Evolutionary conservation across 64 coral and sea anemone genomes (phyloP), one percentile per base, ranked within the genome.

Genomic region (Dendrophyllia cribrosa): DNA sequence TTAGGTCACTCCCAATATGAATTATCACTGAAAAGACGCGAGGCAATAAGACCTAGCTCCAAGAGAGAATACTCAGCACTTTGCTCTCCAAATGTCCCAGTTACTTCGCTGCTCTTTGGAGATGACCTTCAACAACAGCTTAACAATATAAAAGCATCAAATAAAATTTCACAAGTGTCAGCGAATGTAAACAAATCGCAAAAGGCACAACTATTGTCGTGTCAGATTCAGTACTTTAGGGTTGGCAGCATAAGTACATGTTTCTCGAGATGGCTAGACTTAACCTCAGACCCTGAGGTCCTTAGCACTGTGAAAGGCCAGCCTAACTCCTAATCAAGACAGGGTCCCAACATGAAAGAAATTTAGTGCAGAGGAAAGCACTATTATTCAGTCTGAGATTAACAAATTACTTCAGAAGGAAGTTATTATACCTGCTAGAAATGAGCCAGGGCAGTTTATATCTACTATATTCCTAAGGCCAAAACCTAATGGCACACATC

Each of bases 1-100:
- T 58, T 95, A 43, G 93, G 93, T 25, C 93, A 91, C 68, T 48
- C 88, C 7, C 59, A 72, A 65, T 76, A 86, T 90, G 88, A 95
- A 73, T 63, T 91, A 65, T 91, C 81, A 79, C 19, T 91, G 74
- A 56, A 78, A 55, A 51, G 81, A 20, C 58, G 82, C 17, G 70
- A 95, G 63, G 72, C 72, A 16, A 87, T 88, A 76, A 95, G 72
- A 89, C 86, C 86, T 48, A 89, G 67, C 51, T 56, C 89, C 48
- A 89, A 89, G 63, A 94, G 72, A 82, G 77, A 94, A 83, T 85
- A 94, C 85, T 51, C 86, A 83, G 20, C 23, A 14, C 86, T 89
- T 49, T 83, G 66, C 74, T 84, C 92, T 63, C 92, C 12, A 75
- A 87, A 82, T 63, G 86, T 58, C 53, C 92, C 66, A 73, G 78